phyloP scores from a whole-genome alignment of 2,888 invertebrate genomes.

The Nebria salina region DNA sequence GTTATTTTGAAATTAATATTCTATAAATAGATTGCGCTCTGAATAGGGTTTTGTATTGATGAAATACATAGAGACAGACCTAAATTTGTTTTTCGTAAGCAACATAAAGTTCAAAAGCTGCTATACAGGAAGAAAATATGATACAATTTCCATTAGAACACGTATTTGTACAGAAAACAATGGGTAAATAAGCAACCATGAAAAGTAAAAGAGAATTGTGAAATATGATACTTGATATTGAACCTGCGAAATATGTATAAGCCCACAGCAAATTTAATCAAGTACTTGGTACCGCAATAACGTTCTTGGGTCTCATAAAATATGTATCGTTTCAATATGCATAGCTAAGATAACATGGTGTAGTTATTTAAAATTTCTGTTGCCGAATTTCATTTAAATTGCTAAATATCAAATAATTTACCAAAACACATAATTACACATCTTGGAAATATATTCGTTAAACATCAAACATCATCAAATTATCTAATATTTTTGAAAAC shows the following conservation, averaged over 20 bases:
- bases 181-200: background rate
- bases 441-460: too few species aligned
- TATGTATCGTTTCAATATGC: background rate
- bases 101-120: background rate
- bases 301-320: background rate
- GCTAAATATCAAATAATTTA: background rate
- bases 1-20: conserved; percentile 1
- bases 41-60: background rate
- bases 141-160: background rate
- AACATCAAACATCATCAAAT: too few species aligned
- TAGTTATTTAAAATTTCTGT: background rate
- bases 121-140: background rate
- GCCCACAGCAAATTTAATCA: background rate
- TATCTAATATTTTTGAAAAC: too few species aligned
- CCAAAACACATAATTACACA: too few species aligned
- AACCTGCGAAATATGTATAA: background rate
- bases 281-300: background rate
- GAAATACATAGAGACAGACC: background rate
- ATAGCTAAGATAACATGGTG: background rate
- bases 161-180: background rate
- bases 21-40: background rate
- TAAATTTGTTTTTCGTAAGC: background rate
- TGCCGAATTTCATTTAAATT: background rate
- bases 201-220: background rate
- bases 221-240: background rate